Base-by-base conservation (phyloP, 2,888 invertebrate species). In the Tuta absoluta region DNA sequence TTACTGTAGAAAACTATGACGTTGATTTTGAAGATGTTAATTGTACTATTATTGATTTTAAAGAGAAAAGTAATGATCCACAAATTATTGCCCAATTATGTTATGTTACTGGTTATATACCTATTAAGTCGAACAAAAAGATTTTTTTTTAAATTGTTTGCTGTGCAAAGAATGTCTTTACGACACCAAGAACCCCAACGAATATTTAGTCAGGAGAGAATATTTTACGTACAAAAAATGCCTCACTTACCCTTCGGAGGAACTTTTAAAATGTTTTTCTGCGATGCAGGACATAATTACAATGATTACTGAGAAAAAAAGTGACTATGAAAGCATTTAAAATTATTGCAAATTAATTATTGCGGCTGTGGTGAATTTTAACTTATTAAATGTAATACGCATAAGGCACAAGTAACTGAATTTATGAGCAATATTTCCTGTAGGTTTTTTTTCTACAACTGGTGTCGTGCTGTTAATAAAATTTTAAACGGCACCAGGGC, bases 41-140 rank as follows among this genome's bases (percentile, higher is more conserved):
- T n/a, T 24, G 21, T 38, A 53, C 28, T 14, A 37, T 24, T 59
- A 12, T 63, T 38, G 17, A 58, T 37, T 38, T 57, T 38, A 7
- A 63, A 56, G 37, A 33, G 23, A 64, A 64, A 66, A 62, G n/a
- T n/a, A 58, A 45, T 17, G 57, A 62, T 19, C 53, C 60, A 12
- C 45, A 28, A 62, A 37, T 62, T 19, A 21, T 23, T n/a, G 64
- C 62, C 0, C 48, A 38, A 38, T 21, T 64, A 7, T 11, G 37
- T 8, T 64, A 64, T 37, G 64, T 64, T 12, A 62, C 62, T 1
- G 66, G 66, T n/a, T 66, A 66, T 49, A 28, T n/a, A n/a, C n/a
- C n/a, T n/a, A n/a, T n/a, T n/a, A n/a, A n/a, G n/a, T n/a, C n/a
- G n/a, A n/a, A n/a, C n/a, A n/a, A n/a, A n/a, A n/a, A n/a, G n/a